Evolutionary conservation across 2,888 invertebrate genomes (phyloP), one percentile per base, ranked within the genome.

Genomic region (Cyrtodaria siliqua): DNA sequence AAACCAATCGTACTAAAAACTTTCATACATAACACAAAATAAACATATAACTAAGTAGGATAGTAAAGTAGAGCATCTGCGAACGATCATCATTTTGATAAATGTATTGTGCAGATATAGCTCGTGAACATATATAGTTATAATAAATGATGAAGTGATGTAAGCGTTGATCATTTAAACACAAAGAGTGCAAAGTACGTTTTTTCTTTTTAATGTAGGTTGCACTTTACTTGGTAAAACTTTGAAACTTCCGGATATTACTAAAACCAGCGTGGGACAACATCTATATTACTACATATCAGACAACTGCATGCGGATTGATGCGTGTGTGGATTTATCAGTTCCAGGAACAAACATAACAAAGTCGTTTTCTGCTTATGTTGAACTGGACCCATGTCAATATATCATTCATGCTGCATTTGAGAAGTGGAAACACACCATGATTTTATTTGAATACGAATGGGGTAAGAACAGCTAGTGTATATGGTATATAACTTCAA

Each of bases 381-480:
- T 86, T 18, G 74, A 79, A n/a, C 63, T 86, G 2, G 85, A 86
- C 27, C 69, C 81, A 0, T 86, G 86, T 56, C 72, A 77, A 38
- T 85, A 62, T 33, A 50, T 71, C 6, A 33, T 84, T 1, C 57
- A 24, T 50, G 61, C 71, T 18, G 62, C 61, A 14, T 84, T 84
- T 52, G 82, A 82, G 33, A 67, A 61, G n/a, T 70, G 50, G 57
- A 61, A 47, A 12, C 26, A 47, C 8, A 63, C 52, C 9, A 60
- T 78, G 12, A 60, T 79, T 1, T 24, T 84, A 12, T 74, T 84
- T 42, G 68, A 69, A n/a, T 84, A 84, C 27, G 55, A 77, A 27
- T 84, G 84, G 84, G 84, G 84, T 80, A 68, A 67, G 59, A n/a
- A n/a, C n/a, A n/a, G n/a, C n/a, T n/a, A n/a, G n/a, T n/a, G n/a